phyloP scores from a whole-genome alignment of 2,113 vertebrate genomes.

The Cinclus mexicanus region DNA sequence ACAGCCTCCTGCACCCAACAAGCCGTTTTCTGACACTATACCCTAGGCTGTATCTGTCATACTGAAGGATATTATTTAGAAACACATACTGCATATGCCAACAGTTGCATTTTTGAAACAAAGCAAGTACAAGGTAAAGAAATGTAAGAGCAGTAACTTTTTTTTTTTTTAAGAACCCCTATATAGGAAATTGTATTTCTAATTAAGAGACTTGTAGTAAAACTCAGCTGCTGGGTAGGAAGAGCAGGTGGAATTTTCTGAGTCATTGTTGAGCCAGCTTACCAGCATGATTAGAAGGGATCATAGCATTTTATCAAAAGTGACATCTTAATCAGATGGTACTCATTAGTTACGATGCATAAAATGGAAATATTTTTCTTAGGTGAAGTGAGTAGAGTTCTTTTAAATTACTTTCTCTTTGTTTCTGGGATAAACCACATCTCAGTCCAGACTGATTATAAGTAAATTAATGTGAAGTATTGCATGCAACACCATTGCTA shows the following conservation, averaged over 20 bases:
- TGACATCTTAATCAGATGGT: background rate
- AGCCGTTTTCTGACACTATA: background rate
- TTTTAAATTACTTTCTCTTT: background rate
- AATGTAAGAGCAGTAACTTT: background rate
- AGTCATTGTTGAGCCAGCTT: background rate
- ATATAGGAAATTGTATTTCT: background rate
- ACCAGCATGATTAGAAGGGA: background rate
- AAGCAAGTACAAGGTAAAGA: background rate
- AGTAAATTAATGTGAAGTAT: background rate
- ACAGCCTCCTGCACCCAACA: background rate
- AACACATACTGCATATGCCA: background rate
- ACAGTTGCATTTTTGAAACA: background rate
- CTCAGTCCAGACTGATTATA: background rate
- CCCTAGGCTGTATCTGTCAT: background rate
- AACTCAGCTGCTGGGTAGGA: background rate
- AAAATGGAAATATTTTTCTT: background rate
- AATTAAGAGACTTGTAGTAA: background rate
- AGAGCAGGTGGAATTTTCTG: background rate
- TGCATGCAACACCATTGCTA: background rate
- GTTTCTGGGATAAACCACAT: background rate
- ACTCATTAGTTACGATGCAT: background rate
- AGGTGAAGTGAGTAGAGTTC: background rate
- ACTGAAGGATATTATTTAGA: background rate
- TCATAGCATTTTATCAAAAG: background rate
- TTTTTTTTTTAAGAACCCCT: background rate